These are phyloP conservation scores for Coptodon rendalli DNA, from an alignment of 2,113 vertebrate species.

Conservation along the genomic window DNA sequence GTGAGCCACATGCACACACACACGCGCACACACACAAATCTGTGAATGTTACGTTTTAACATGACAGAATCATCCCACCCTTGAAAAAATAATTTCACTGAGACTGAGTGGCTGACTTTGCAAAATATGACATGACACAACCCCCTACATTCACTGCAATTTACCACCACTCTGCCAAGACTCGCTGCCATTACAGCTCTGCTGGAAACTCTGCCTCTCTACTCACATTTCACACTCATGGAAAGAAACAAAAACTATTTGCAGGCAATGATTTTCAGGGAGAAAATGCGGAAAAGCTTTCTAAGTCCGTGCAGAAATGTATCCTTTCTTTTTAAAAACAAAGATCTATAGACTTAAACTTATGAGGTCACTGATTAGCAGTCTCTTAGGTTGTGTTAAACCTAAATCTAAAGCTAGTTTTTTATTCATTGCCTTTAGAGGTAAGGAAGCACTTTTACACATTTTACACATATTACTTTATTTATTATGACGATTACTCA, in stretches of 20 bases:
- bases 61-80: neutral
- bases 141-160: neutral
- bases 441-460: neutral
- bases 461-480: neutral
- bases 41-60: neutral
- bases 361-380: neutral
- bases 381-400: neutral
- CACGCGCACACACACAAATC: neutral
- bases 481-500: neutral
- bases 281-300: neutral
- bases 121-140: conserved; percentile 10
- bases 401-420: neutral
- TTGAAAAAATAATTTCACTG: neutral
- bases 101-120: neutral
- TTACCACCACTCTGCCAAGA: neutral
- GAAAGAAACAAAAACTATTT: neutral
- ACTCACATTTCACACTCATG: neutral
- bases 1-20: neutral
- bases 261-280: neutral
- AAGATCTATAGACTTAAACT: neutral
- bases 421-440: neutral
- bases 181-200: neutral
- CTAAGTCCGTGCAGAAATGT: neutral
- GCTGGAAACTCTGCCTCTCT: conserved; percentile 19
- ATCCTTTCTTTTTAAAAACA: neutral